These are phyloP conservation scores for Ivindomyrus marchei DNA, from an alignment of 2,113 vertebrate genomes.

Conservation along the genomic window DNA sequence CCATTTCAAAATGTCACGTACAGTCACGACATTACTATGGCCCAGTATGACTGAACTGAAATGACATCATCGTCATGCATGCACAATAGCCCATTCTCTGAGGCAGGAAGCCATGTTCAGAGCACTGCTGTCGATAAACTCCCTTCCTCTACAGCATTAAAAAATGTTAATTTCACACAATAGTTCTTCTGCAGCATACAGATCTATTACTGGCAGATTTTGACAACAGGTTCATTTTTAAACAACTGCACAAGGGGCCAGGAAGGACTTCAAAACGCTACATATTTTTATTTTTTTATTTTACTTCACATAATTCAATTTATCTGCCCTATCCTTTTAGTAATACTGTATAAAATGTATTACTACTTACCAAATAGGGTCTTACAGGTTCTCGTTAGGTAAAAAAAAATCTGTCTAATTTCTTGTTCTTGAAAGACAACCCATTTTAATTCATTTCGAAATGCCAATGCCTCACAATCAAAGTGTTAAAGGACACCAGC, in stretches of 20 bases:
- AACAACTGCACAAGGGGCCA: constrained; percentile 29
- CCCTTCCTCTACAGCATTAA: constrained; percentile 32
- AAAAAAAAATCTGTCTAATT: background rate
- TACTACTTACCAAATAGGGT: background rate
- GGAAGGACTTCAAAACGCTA: constrained; percentile 43
- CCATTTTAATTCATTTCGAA: background rate
- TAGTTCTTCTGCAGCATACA: constrained; percentile 22
- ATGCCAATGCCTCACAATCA: background rate
- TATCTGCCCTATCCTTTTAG: background rate
- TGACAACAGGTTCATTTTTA: constrained; percentile 48
- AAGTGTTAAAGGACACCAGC: constrained; percentile 25
- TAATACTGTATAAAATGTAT: background rate
- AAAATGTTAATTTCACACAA: constrained; percentile 34
- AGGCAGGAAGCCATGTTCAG: constrained; percentile 40
- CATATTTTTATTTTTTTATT: constrained; percentile 8
- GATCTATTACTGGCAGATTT: constrained; percentile 35
- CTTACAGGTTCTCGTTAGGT: background rate
- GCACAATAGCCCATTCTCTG: constrained; percentile 44
- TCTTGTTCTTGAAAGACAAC: background rate
- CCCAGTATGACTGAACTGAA: constrained; percentile 7
- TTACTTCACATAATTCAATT: background rate
- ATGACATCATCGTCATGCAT: constrained; percentile 25
- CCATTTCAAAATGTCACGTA: constrained; percentile 23
- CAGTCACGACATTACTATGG: background rate
- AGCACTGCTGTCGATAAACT: constrained; percentile 33